Evolutionary conservation across 1,140 invertebrate species (phyloP).

Genomic region (Rhagoletis pomonella): DNA sequence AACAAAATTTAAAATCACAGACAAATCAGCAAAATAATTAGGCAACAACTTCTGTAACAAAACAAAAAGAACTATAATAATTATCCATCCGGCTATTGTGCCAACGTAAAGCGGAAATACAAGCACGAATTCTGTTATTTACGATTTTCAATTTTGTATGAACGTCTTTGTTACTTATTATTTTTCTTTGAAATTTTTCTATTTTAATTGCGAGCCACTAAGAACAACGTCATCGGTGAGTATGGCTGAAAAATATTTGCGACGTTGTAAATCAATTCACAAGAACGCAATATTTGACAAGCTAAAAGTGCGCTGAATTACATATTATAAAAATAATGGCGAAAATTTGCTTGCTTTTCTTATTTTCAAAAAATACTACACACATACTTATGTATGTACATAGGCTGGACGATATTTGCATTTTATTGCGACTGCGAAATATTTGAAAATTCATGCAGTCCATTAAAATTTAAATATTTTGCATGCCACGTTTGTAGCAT

Average conservation of each 20-base stretch:
- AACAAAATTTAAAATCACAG: not conserved
- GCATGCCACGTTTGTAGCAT: not conserved
- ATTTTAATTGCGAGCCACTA: not conserved
- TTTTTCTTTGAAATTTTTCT: not conserved
- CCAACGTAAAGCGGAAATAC: slow-evolving; percentile 26
- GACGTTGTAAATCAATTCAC: slow-evolving; percentile 14
- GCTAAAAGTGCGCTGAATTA: slow-evolving; percentile 2
- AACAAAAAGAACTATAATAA: not conserved
- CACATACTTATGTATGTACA: not conserved
- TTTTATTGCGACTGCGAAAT: not conserved
- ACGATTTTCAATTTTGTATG: slow-evolving; percentile 23
- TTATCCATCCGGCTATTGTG: not conserved
- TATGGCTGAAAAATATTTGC: slow-evolving; percentile 45
- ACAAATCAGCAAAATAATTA: slow-evolving; percentile 30
- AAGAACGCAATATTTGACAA: slow-evolving; percentile 18
- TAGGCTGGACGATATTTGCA: not conserved
- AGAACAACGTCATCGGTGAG: slow-evolving; percentile 33
- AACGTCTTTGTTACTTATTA: not conserved
- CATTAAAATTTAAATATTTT: not conserved
- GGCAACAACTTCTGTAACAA: not conserved
- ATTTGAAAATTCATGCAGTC: slow-evolving; percentile 3
- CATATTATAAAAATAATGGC: not conserved
- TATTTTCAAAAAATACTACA: not conserved
- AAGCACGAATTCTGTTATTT: slow-evolving; percentile 3
- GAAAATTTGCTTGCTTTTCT: not conserved